These are phyloP conservation scores for Passerina amoena DNA, from an alignment of 2,113 vertebrate species.

Conservation along the genomic window DNA sequence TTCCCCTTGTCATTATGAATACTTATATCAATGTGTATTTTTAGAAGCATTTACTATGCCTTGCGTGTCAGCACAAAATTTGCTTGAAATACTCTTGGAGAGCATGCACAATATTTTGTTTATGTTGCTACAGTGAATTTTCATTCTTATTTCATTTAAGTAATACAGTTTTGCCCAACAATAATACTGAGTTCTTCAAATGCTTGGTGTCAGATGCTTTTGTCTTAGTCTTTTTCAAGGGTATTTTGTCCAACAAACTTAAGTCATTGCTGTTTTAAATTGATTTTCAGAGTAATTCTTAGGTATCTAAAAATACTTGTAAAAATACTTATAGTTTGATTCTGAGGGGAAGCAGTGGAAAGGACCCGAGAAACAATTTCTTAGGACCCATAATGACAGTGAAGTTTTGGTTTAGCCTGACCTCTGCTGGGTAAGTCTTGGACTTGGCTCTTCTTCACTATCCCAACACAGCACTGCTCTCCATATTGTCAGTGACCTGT, in stretches of 20 bases:
- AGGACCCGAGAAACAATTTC: not conserved
- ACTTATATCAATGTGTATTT: not conserved
- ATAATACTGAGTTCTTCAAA: not conserved
- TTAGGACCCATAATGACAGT: not conserved
- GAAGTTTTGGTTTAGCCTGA: slow-evolving; percentile 41
- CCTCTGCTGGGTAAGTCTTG: slow-evolving; percentile 29
- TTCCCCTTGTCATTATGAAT: not conserved
- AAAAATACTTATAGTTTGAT: not conserved
- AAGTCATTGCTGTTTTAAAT: not conserved
- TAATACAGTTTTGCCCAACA: not conserved
- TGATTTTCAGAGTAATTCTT: not conserved
- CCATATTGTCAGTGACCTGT: not conserved
- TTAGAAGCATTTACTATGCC: not conserved
- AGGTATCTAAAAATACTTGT: not conserved
- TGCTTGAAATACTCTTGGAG: not conserved
- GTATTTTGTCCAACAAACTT: not conserved
- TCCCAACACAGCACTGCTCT: not conserved
- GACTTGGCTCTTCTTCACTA: not conserved
- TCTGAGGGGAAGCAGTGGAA: not conserved
- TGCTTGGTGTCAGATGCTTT: not conserved
- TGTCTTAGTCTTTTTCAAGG: not conserved
- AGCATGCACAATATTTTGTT: not conserved
- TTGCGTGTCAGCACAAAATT: not conserved
- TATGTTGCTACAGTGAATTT: not conserved
- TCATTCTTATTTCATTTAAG: not conserved